These are phyloP conservation scores for Machimus rusticus DNA, from an alignment of 2,888 invertebrate species.

Conservation along the genomic window DNA sequence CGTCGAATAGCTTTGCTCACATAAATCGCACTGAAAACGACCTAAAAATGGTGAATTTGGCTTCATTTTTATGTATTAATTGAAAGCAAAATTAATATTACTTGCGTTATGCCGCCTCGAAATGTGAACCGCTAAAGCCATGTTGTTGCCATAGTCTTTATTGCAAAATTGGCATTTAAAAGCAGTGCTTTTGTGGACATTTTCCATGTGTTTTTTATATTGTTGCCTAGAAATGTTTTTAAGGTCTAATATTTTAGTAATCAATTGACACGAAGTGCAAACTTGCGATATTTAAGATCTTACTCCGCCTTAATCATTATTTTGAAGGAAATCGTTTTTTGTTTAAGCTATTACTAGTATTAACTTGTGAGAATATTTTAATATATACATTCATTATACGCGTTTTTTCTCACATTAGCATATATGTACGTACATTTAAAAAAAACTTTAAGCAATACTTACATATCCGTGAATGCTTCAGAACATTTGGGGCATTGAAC, in stretches of 20 bases:
- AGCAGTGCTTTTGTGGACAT: conserved; percentile 47
- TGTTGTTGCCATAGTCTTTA: conserved; percentile 56
- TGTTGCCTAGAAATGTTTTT: conserved; percentile 9
- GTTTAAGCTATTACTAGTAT: no score
- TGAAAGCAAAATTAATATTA: conserved; percentile 47
- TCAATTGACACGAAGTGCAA: no score
- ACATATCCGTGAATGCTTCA: conserved; percentile 23
- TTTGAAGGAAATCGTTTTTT: no score
- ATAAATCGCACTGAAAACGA: conserved; percentile 51
- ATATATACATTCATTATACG: no score
- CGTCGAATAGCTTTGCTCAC: conserved; percentile 53
- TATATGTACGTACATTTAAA: neutral
- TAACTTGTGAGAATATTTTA: no score
- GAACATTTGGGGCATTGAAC: conserved; percentile 34
- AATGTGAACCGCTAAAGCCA: conserved; percentile 59
- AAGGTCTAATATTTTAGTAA: no score
- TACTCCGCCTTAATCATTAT: no score
- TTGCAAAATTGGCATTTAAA: conserved; percentile 57
- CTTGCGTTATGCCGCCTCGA: conserved; percentile 59
- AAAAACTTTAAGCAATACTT: neutral
- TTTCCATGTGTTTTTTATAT: conserved; percentile 45
- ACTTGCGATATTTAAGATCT: no score
- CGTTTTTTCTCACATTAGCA: no score
- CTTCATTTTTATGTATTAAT: neutral
- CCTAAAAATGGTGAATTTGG: conserved; percentile 26